Percentiles rank a stretch among this genome's conserved stretches.
Evolutionary conservation across 2,888 invertebrate genomes (phyloP).

Genomic region (Pyrochroa serraticornis): DNA sequence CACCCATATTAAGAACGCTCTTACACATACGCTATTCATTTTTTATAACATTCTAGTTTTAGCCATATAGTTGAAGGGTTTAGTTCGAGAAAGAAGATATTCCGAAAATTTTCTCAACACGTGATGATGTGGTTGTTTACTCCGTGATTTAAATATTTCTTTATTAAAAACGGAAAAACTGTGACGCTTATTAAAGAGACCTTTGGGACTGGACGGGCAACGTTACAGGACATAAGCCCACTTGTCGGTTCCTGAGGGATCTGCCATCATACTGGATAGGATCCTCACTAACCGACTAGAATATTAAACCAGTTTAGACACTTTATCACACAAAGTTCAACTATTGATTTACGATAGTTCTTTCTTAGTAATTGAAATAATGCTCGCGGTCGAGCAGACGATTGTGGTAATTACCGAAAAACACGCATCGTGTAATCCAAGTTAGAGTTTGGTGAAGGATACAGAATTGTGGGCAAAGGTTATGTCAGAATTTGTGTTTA

Average conservation of each 20-base stretch:
- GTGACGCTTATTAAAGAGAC: constrained; percentile 14
- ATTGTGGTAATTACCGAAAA: not conserved
- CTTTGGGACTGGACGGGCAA: constrained; percentile 7
- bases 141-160: no score
- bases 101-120: no score
- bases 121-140: no score
- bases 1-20: no score
- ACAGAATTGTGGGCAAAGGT: not conserved
- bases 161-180: not conserved
- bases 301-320: constrained; percentile 27
- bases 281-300: constrained; percentile 20
- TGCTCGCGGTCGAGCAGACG: no score
- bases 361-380: no score
- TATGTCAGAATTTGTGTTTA: no score
- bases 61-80: no score
- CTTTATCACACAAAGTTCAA: constrained; percentile 17
- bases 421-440: not conserved
- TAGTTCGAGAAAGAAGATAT: no score
- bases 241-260: constrained; percentile 29
- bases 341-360: constrained; percentile 10
- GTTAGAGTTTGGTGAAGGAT: not conserved
- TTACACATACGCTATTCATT: no score
- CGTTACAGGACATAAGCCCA: constrained; percentile 19
- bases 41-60: no score
- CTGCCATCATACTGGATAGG: constrained; percentile 26